Evolutionary conservation across 1,140 invertebrate genomes (phyloP), one percentile per base, ranked within the genome.

Genomic region (Drosophila ficusphila): DNA sequence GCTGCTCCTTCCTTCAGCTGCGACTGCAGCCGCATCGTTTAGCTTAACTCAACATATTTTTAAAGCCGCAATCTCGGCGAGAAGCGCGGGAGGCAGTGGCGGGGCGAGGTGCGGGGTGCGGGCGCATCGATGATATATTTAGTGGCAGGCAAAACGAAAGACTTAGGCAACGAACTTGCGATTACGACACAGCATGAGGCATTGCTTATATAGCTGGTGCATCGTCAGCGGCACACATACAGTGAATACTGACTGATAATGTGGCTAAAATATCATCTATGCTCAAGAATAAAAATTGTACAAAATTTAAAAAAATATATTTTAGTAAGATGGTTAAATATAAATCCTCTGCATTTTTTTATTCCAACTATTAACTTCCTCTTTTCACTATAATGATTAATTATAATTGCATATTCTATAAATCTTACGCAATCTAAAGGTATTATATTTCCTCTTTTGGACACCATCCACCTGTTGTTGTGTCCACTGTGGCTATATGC

Each of bases 11-110:
- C 12, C 14, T 41, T 34, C 69, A 38, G 39, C 60, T 36, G 38
- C 72, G 49, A 42, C 57, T 51, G 53, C 71, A 4, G 77, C 71
- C 31, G 76, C 72, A 79, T 86, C 82, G 82, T 88, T 88, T 88
- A 88, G 82, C 82, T 88, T 75, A 89, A 89, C 82, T 88, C 82
- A 89, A 89, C 82, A 86, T 86, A 82, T 86, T 82, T 81, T 75
- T 60, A 81, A 73, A 75, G 73, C 62, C 54, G 60, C 60, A 76
- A 76, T 81, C 62, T 76, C 46, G 18, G 49, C 23, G 58, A 65
- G 41, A n/a, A 27, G 39, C 23, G 29, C 9, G 36, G 6, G 38
- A 21, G 36, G 38, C 4, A 3, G 25, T 38, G 49, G 48, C 31
- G 21, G 9, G 29, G 21, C 29, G 48, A 42, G 49, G 48, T 34